These are phyloP conservation scores for Polietes domitor DNA, from an alignment of 2,888 invertebrate genomes.

Conservation along the genomic window DNA sequence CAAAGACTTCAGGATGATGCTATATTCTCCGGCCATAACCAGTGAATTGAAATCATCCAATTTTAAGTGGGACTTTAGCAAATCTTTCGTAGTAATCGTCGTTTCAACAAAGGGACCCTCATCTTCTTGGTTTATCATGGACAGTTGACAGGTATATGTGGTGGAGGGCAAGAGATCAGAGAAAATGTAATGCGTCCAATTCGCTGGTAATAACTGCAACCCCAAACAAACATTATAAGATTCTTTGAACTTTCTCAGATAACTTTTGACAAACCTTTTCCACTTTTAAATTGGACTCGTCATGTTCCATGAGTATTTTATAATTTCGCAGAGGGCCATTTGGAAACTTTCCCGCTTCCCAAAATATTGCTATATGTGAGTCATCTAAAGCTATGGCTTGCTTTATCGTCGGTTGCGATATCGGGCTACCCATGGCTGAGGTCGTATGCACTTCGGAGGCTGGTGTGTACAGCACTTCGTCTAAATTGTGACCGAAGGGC, in stretches of 20 bases:
- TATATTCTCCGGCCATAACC: conserved; percentile 70
- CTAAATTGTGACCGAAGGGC: conserved; percentile 86
- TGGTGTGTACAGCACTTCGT: conserved; percentile 87
- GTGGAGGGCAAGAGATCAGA: conserved; percentile 85
- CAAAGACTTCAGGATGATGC: conserved; percentile 71
- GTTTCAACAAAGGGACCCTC: conserved; percentile 88
- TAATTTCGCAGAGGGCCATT: conserved; percentile 95
- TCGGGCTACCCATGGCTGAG: conserved; percentile 87
- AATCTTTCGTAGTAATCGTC: conserved; percentile 84
- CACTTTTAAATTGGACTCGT: conserved; percentile 81
- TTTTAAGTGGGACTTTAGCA: background rate
- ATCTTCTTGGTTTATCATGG: conserved; percentile 90
- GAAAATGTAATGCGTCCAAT: conserved; percentile 68
- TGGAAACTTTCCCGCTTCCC: conserved; percentile 92
- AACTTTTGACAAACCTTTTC: conserved; percentile 83
- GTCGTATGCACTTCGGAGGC: conserved; percentile 90
- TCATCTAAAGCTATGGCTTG: conserved; percentile 90
- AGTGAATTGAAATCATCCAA: conserved; percentile 66
- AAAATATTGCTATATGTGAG: conserved; percentile 91
- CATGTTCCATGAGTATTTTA: conserved; percentile 85
- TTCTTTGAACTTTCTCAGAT: background rate
- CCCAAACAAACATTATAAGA: background rate
- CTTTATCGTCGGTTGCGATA: conserved; percentile 88
- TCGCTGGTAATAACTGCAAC: conserved; percentile 23
- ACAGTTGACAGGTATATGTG: conserved; percentile 89